These are phyloP conservation scores for Drosophila triauraria DNA, from an alignment of 1,140 invertebrate species.

Conservation along the genomic window DNA sequence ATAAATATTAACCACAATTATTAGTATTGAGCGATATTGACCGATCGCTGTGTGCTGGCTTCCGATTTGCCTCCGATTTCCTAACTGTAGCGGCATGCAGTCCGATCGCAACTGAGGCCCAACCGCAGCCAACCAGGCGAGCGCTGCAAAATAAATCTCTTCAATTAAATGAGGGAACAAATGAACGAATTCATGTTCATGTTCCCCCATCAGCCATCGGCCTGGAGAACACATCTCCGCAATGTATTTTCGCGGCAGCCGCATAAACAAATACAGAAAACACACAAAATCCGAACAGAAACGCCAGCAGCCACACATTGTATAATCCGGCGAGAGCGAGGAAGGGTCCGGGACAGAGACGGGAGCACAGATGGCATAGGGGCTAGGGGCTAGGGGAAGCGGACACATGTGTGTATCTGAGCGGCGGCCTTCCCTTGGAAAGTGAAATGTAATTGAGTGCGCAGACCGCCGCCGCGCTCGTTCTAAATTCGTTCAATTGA, in stretches of 20 bases:
- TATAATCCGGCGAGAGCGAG: constrained; percentile 48
- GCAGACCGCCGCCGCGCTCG: constrained; percentile 6
- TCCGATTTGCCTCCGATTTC: constrained; percentile 35
- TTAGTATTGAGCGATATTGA: constrained; percentile 11
- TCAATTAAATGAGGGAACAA: constrained; percentile 76
- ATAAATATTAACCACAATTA: constrained; percentile 32
- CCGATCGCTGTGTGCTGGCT: constrained; percentile 7
- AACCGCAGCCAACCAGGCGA: constrained; percentile 25
- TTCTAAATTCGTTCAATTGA: constrained; percentile 75
- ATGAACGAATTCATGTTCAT: constrained; percentile 59
- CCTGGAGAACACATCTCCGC: constrained; percentile 53
- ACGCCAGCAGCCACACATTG: constrained; percentile 57
- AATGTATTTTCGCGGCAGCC: constrained; percentile 58
- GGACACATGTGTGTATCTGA: constrained; percentile 48
- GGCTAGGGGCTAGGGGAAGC: constrained; percentile 1
- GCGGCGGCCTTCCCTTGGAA: constrained; percentile 75
- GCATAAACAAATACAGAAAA: constrained; percentile 56
- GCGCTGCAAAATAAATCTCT: constrained; percentile 70
- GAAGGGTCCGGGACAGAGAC: constrained; percentile 9
- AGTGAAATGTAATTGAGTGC: constrained; percentile 78
- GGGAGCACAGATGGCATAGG: constrained; percentile 2
- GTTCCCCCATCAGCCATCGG: constrained; percentile 50
- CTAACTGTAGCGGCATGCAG: constrained; percentile 52
- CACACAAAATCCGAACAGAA: constrained; percentile 33
- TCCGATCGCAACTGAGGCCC: constrained; percentile 67